Base-by-base conservation (phyloP, 2,797 vertebrate species). In the Botia almorhae region DNA sequence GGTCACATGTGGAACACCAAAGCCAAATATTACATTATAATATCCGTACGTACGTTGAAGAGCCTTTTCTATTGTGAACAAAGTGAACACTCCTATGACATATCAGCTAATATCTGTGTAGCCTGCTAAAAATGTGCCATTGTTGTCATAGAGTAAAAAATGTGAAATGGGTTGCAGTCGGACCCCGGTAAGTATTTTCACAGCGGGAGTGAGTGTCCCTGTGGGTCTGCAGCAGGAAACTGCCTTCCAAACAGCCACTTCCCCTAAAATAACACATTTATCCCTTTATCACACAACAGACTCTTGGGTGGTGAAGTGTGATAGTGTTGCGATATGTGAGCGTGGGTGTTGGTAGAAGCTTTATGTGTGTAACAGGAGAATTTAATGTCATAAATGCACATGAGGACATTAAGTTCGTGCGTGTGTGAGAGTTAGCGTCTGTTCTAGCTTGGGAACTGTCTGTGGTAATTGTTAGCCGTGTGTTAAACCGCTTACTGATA, bases 241-340 rank as follows among this genome's bases (percentile, higher is more conserved):
- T 68, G 51, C 74, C 81, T 78, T 81, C 87, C 80, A 84, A 84
- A 85, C 82, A 86, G 82, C 79, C 78, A 84, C 83, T 87, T 85
- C 84, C 86, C 63, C 76, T 82, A 86, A 84, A 88, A 88, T 83
- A 88, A 88, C 87, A 87, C 72, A 68, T 84, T 84, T 83, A 84
- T 85, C 72, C 65, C 46, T 84, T 85, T 77, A 85, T 84, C 65
- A 21, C 73, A 81, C 68, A 81, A 65, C 65, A 55, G 61, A 29
- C 69, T 76, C 68, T 70, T 72, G 33, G 67, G 73, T 60, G 74
- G 50, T 64, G 61, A 17, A 65, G 39, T 78, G 55, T 39, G 74
- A 70, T 26, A 53, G 56, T 71, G 50, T 80, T 43, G 23, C 29
- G 60, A 74, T 76, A 55, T 8, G 12, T 13, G 12, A 21, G 29